Conservation (phyloP, 2,888 invertebrate genomes). For the Buathra laborator region DNA sequence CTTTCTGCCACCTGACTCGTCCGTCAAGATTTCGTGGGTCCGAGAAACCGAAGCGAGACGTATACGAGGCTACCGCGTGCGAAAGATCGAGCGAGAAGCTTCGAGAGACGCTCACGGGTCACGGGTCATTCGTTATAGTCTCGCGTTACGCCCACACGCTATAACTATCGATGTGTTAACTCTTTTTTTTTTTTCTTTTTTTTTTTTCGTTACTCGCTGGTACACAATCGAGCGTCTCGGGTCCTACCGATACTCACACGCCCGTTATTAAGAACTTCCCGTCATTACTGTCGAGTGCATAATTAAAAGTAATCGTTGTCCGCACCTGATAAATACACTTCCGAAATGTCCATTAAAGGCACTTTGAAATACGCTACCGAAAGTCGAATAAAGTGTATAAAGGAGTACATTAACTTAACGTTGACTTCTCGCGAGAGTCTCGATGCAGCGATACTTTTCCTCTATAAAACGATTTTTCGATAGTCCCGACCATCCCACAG, state of each 20-base stretch:
- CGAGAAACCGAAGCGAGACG: conserved; percentile 18
- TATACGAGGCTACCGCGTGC: not conserved
- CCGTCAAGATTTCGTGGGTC: conserved; percentile 63
- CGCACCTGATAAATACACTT: conserved; percentile 66
- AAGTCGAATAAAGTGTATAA: conserved; percentile 10
- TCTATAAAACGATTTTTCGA: conserved; percentile 43
- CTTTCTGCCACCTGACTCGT: conserved; percentile 62
- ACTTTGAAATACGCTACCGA: conserved; percentile 34
- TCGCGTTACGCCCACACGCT: conserved; percentile 56
- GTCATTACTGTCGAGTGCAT: conserved; percentile 57
- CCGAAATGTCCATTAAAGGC: conserved; percentile 23
- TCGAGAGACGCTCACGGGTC: conserved; percentile 54
- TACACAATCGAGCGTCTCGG: conserved; percentile 9
- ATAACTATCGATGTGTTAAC: conserved; percentile 20
- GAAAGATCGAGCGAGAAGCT: conserved; percentile 48
- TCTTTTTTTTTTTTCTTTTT: conserved; percentile 23
- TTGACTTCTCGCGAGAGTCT: not conserved
- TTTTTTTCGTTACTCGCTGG: not conserved
- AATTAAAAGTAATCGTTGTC: conserved; percentile 67
- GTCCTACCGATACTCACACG: conserved; percentile 38
- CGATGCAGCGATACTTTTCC: not conserved
- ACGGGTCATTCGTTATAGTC: conserved; percentile 67
- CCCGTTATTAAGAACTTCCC: conserved; percentile 64
- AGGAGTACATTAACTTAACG: conserved; percentile 4
- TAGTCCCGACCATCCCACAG: not conserved